phyloP scores from a whole-genome alignment of 2,797 vertebrate species.

The Sebastes steindachneri region DNA sequence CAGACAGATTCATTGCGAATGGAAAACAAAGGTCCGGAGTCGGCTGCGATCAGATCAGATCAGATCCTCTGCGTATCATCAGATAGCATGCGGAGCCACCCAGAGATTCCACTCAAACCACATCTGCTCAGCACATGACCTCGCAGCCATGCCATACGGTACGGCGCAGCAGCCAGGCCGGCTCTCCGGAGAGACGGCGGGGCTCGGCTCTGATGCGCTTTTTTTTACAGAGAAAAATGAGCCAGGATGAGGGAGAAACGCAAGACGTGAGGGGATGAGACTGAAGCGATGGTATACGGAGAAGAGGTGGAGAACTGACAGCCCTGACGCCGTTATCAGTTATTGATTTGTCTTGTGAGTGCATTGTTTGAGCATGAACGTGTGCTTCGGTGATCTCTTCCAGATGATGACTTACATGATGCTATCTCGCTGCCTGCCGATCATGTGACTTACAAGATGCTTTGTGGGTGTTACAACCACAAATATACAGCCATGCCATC shows the following conservation, averaged over 20 bases:
- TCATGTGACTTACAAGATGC: slow-evolving; percentile 59
- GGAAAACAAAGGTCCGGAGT: slow-evolving; percentile 56
- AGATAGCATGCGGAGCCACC: slow-evolving; percentile 68
- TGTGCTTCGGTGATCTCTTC: slow-evolving; percentile 61
- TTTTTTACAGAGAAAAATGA: slow-evolving; percentile 41
- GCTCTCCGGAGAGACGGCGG: slow-evolving; percentile 21
- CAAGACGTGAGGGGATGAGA: slow-evolving; percentile 35
- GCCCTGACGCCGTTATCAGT: slow-evolving; percentile 34
- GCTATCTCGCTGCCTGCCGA: slow-evolving; percentile 12
- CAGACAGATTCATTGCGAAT: slow-evolving; percentile 54
- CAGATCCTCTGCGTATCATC: slow-evolving; percentile 64
- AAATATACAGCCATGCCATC: slow-evolving; percentile 11
- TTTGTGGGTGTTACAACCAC: slow-evolving; percentile 30
- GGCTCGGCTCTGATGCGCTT: slow-evolving; percentile 22
- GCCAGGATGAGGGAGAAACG: slow-evolving; percentile 29
- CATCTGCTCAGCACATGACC: slow-evolving; percentile 76
- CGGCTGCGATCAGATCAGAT: slow-evolving; percentile 48
- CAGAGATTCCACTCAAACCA: slow-evolving; percentile 64
- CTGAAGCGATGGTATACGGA: slow-evolving; percentile 5
- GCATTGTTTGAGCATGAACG: slow-evolving; percentile 50
- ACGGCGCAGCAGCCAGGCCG: slow-evolving; percentile 30
- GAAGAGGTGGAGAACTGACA: slow-evolving; percentile 23
- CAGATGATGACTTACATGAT: slow-evolving; percentile 61
- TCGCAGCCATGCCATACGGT: slow-evolving; percentile 46
- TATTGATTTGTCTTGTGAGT: slow-evolving; percentile 48